Conservation (phyloP, 2,888 invertebrate genomes). For the Acleris literana region DNA sequence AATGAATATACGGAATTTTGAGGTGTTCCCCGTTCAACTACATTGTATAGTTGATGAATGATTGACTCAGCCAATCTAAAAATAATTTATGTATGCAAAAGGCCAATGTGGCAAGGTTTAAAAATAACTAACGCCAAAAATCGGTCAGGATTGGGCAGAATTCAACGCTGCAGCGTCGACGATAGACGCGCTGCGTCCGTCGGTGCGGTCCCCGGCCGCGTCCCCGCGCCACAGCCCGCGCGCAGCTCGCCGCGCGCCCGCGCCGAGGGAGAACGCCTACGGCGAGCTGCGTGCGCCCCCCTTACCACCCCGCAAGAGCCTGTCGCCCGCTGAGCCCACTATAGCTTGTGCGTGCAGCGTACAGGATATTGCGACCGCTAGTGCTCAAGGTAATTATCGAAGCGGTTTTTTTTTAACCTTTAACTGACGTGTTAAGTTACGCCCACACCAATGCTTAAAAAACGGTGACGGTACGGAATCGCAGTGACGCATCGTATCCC, state of each 20-base stretch:
- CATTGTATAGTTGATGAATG: too few relatives aligned
- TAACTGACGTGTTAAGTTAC: too few relatives aligned
- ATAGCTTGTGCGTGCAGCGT: slow-evolving; percentile 70
- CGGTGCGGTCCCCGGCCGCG: slow-evolving; percentile 80
- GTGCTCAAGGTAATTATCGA: slow-evolving; percentile 49
- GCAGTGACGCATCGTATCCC: too few relatives aligned
- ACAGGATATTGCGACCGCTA: slow-evolving; percentile 69
- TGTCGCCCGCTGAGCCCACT: slow-evolving; percentile 71
- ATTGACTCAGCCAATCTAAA: too few relatives aligned
- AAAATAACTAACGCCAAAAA: too few relatives aligned
- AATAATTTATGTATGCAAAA: too few relatives aligned
- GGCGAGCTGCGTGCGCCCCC: slow-evolving; percentile 77
- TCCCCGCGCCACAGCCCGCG: slow-evolving; percentile 81
- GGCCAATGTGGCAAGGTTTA: too few relatives aligned
- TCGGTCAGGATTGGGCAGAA: slow-evolving; percentile 82
- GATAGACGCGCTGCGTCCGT: slow-evolving; percentile 80
- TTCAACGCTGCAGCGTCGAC: slow-evolving; percentile 86
- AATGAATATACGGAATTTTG: too few relatives aligned
- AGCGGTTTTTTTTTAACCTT: too few relatives aligned
- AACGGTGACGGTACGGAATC: too few relatives aligned
- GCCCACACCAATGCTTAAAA: too few relatives aligned
- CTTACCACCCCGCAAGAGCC: slow-evolving; percentile 83
- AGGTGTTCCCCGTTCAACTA: too few relatives aligned
- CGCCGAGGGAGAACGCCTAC: slow-evolving; percentile 68
- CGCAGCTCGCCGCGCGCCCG: slow-evolving; percentile 57